These are phyloP conservation scores for Leguminivora glycinivorella DNA, from an alignment of 1,140 invertebrate genomes.

Conservation along the genomic window DNA sequence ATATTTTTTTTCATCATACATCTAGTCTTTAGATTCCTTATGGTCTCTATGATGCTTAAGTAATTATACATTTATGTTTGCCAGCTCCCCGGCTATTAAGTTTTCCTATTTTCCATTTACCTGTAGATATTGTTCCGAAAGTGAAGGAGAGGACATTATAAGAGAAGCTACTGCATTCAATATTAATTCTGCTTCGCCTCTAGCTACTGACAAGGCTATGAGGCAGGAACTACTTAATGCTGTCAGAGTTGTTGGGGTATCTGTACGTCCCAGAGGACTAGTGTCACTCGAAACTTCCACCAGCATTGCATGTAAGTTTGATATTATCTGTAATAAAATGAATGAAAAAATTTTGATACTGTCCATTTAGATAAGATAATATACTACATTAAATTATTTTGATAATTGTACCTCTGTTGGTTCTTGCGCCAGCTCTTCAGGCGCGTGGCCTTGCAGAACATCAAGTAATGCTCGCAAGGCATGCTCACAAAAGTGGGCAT, in stretches of 20 bases:
- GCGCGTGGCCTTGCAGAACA: slow-evolving; percentile 93
- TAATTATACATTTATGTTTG: too few relatives aligned
- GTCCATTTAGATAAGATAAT: background rate
- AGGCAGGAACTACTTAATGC: slow-evolving; percentile 94
- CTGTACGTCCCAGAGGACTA: slow-evolving; percentile 81
- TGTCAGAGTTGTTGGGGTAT: slow-evolving; percentile 86
- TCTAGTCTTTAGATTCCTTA: too few relatives aligned
- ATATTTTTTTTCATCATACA: too few relatives aligned
- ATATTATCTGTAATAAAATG: slow-evolving; percentile 57
- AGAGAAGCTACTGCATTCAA: slow-evolving; percentile 92
- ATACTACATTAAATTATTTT: background rate
- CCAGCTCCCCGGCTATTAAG: too few relatives aligned
- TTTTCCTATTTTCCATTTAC: slow-evolving; percentile 69
- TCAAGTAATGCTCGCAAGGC: slow-evolving; percentile 92
- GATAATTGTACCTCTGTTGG: slow-evolving; percentile 57
- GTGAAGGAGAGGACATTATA: slow-evolving; percentile 89
- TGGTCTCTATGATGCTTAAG: too few relatives aligned
- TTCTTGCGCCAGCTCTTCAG: slow-evolving; percentile 88
- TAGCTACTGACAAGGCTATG: slow-evolving; percentile 93
- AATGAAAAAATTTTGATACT: background rate
- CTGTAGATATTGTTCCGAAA: slow-evolving; percentile 89
- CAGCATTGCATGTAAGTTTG: slow-evolving; percentile 62
- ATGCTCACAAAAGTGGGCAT: slow-evolving; percentile 92
- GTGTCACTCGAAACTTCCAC: slow-evolving; percentile 71
- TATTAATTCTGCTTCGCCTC: slow-evolving; percentile 95